These are phyloP conservation scores for Diplogasteroides magnus DNA, from an alignment of 1,140 invertebrate species.

Conservation along the genomic window DNA sequence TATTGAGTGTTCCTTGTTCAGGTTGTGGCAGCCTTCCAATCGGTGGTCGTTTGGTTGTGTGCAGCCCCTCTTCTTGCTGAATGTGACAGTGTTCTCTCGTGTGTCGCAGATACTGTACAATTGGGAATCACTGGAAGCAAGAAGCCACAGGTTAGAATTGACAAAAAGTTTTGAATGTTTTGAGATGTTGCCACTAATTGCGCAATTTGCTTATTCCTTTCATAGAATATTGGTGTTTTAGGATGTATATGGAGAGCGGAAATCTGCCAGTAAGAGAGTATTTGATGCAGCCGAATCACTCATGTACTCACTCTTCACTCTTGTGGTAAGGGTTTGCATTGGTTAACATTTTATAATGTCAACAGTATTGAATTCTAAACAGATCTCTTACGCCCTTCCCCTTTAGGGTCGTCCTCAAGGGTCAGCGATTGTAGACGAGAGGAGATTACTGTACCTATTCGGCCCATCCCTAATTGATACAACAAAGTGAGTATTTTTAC, in stretches of 20 bases:
- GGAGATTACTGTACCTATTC: constrained; percentile 39
- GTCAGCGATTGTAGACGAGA: constrained; percentile 37
- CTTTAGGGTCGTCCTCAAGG: constrained; percentile 14
- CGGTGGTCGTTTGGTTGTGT: constrained; percentile 83
- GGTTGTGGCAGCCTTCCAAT: constrained; percentile 83
- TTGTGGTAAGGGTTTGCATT: constrained; percentile 20
- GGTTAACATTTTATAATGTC: constrained; percentile 12
- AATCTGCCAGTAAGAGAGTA: constrained; percentile 51
- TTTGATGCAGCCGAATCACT: constrained; percentile 48
- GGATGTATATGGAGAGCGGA: constrained; percentile 36
- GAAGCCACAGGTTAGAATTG: constrained; percentile 62
- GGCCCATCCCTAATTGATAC: constrained; percentile 38
- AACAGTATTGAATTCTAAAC: too few species aligned
- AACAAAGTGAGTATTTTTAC: constrained; percentile 5
- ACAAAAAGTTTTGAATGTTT: constrained; percentile 1
- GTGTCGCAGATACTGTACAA: constrained; percentile 90
- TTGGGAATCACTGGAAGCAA: constrained; percentile 89
- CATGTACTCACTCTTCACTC: constrained; percentile 40
- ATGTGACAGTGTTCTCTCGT: constrained; percentile 83
- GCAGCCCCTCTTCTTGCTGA: constrained; percentile 77
- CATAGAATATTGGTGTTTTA: constrained; percentile 5
- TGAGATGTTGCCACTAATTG: too few species aligned
- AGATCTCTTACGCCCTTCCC: too few species aligned
- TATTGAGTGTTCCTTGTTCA: constrained; percentile 18
- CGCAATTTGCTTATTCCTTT: too few species aligned